Evolutionary conservation across 2,797 vertebrate genomes (phyloP).

Genomic region (Trichosurus vulpecula): DNA sequence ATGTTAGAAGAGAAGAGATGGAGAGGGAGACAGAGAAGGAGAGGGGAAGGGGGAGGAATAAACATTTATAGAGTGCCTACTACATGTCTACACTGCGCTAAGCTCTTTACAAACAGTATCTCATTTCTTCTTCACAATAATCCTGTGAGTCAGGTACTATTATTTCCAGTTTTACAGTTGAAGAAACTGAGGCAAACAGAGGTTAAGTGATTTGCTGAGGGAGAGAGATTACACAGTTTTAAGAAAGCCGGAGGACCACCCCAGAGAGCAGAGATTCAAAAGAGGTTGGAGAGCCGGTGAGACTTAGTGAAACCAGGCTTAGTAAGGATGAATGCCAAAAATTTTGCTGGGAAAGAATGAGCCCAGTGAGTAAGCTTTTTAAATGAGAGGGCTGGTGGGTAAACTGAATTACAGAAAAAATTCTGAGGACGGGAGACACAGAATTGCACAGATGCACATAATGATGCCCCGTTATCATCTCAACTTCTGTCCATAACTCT

Average conservation of each 20-base stretch:
- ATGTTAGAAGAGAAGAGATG: neutral
- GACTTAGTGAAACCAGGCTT: neutral
- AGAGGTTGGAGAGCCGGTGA: neutral
- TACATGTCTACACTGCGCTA: neutral
- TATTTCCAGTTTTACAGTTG: neutral
- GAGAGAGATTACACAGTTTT: neutral
- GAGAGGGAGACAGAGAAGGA: neutral
- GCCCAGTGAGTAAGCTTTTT: neutral
- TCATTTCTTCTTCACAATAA: neutral
- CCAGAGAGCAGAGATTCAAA: neutral
- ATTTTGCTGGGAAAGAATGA: neutral
- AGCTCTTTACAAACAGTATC: neutral
- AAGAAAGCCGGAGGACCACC: neutral
- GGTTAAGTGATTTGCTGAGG: neutral
- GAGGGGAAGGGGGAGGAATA: neutral
- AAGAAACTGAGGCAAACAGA: neutral
- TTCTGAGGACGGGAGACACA: neutral
- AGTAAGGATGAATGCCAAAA: neutral
- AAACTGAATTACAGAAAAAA: slow-evolving; percentile 7
- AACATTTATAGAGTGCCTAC: neutral
- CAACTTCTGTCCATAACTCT: neutral
- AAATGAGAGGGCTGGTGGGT: neutral
- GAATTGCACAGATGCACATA: no score
- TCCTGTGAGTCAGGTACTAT: neutral
- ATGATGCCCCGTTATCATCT: neutral